These are phyloP conservation scores for Agriopis aurantiaria DNA, from an alignment of 2,888 invertebrate genomes.

Conservation along the genomic window DNA sequence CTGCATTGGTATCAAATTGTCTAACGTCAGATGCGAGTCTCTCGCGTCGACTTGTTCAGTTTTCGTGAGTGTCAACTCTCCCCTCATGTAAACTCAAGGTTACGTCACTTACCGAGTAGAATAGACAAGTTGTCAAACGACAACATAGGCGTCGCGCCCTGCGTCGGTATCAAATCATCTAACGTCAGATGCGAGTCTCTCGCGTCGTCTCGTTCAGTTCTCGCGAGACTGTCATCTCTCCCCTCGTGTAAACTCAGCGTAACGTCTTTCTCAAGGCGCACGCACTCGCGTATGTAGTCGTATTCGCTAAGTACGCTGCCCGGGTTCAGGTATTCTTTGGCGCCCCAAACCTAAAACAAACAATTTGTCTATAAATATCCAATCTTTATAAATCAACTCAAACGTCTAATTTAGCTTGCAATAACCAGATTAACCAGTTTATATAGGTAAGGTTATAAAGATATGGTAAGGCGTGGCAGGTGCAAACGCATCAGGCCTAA, in stretches of 20 bases:
- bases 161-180: conserved; percentile 92
- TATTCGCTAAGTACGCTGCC: conserved; percentile 95
- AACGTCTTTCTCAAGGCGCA: conserved; percentile 96
- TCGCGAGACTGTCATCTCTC: conserved; percentile 89
- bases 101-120: conserved; percentile 88
- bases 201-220: conserved; percentile 94
- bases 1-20: conserved; percentile 91
- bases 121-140: conserved; percentile 95
- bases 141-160: conserved; percentile 90
- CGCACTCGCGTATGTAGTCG: conserved; percentile 97
- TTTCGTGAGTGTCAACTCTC: conserved; percentile 89
- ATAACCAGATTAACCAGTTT: too few relatives aligned
- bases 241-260: conserved; percentile 89
- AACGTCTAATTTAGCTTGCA: too few relatives aligned
- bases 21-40: conserved; percentile 90
- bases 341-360: conserved; percentile 91
- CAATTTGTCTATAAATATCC: background rate
- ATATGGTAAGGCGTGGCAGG: too few relatives aligned
- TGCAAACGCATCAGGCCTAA: too few relatives aligned
- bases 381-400: too few relatives aligned
- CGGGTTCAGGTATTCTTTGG: conserved; percentile 95
- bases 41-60: conserved; percentile 93
- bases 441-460: too few relatives aligned
- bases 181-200: conserved; percentile 90
- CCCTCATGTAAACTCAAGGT: conserved; percentile 88